Conservation (phyloP, 2,113 vertebrate species). For the Osmerus mordax region DNA sequence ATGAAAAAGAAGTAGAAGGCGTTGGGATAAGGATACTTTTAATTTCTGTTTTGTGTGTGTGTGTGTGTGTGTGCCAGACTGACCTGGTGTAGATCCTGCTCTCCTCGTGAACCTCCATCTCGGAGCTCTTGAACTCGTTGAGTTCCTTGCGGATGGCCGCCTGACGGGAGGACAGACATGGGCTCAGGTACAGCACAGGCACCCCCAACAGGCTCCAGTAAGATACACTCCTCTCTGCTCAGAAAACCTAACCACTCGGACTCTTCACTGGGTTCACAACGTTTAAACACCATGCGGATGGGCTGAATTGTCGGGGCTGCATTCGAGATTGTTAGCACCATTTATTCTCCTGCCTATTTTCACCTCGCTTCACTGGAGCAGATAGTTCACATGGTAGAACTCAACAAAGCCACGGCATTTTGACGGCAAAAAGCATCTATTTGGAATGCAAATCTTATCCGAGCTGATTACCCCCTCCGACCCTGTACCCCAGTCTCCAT, state of each 20-base stretch:
- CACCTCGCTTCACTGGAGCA: slow-evolving; percentile 14
- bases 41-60: background rate
- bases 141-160: slow-evolving; percentile 96
- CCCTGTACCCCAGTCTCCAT: too few species aligned
- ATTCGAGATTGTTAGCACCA: too few species aligned
- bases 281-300: too few species aligned
- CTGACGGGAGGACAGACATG: slow-evolving; percentile 54
- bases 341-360: slow-evolving; percentile 5
- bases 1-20: slow-evolving; percentile 20
- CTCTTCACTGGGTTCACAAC: too few species aligned
- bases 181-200: too few species aligned
- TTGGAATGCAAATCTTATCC: slow-evolving; percentile 46
- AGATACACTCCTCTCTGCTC: too few species aligned
- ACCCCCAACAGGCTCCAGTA: too few species aligned
- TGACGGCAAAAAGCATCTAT: slow-evolving; percentile 15
- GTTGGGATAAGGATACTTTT: background rate
- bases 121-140: slow-evolving; percentile 96
- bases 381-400: slow-evolving; percentile 15
- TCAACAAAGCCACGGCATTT: slow-evolving; percentile 1
- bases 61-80: slow-evolving; percentile 5
- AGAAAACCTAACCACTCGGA: too few species aligned
- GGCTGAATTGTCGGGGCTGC: too few species aligned
- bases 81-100: slow-evolving; percentile 95
- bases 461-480: background rate
- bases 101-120: slow-evolving; percentile 95